Base-by-base conservation (phyloP, 2,113 vertebrate genomes). In the Lota lota region DNA sequence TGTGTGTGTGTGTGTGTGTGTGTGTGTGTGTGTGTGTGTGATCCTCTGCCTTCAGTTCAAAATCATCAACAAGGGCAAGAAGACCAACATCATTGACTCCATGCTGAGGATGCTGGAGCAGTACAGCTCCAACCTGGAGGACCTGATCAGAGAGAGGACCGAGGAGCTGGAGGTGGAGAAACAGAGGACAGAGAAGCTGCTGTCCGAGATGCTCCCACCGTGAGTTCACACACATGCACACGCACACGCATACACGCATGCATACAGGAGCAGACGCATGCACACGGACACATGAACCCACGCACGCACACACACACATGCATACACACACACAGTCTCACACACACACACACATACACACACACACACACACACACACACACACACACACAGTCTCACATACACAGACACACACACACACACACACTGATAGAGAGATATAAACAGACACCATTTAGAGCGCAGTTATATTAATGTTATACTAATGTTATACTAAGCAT, bases 91-190 rank as follows among this genome's bases (percentile, higher is more conserved):
- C 63, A 95, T 97, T 2, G 95, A 99, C 87, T 98, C 94, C 24
- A 97, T 98, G 95, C 84, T 99, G 83, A 85, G 92, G 63, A 98
- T 98, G 94, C 87, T 98, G 83, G 95, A 99, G 76, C 95, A 97
- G 83, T 99, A 99, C 89, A 97, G 94, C 21, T 97, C 95, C 77
- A 97, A 97, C 80, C 87, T 97, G 76, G 95, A 98, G 85, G 94
- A 97, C 75, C 89, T 98, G 73, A 98, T 98, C 77, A 81, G 91
- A 1, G 95, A 98, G 80, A 40, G 94, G 66, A 99, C 95, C 0
- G 95, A 96, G 75, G 94, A 98, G 83, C 88, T 99, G 70, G 96
- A 99, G 86, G 84, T 92, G 73, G 97, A 99, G 87, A 99, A 99
- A 66, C 94, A 97, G 85, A 96, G 96, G 83, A 98, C 94, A 0